Evolutionary conservation across 2,797 vertebrate genomes (phyloP).

Genomic region (Chaunax sp.): DNA sequence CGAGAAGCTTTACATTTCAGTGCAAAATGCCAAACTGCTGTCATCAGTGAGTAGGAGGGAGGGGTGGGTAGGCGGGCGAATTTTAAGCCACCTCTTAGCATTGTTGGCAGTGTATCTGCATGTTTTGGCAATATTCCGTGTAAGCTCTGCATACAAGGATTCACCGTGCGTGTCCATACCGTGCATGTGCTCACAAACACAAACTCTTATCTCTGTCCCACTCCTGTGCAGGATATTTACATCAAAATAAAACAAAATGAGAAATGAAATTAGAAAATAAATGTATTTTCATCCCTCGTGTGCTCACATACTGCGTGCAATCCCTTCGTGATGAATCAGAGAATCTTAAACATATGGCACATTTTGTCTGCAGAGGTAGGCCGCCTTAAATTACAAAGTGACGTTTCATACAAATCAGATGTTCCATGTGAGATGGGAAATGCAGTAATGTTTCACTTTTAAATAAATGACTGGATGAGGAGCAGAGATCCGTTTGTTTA

Average conservation of each 20-base stretch:
- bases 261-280: conserved; percentile 42
- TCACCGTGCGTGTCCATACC: conserved; percentile 36
- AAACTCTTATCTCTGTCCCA: conserved; percentile 41
- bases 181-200: conserved; percentile 41
- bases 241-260: conserved; percentile 48
- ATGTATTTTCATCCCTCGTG: conserved; percentile 14
- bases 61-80: conserved; percentile 19
- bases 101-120: conserved; percentile 65
- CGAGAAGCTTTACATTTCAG: conserved; percentile 47
- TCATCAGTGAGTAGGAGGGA: conserved; percentile 18
- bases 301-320: neutral
- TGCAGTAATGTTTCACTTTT: neutral
- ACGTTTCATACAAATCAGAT: conserved; percentile 8
- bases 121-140: conserved; percentile 63
- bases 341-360: conserved; percentile 7
- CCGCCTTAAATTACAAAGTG: neutral
- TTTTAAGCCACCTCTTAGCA: conserved; percentile 67
- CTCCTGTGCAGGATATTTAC: conserved; percentile 45
- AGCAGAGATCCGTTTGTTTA: neutral
- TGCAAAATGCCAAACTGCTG: conserved; percentile 42
- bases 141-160: conserved; percentile 60
- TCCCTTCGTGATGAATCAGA: conserved; percentile 5
- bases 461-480: conserved; percentile 8
- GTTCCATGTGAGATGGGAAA: conserved; percentile 5
- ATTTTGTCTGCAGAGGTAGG: neutral